phyloP scores from a whole-genome alignment of 1,140 invertebrate species.

The Drosophila lini region DNA sequence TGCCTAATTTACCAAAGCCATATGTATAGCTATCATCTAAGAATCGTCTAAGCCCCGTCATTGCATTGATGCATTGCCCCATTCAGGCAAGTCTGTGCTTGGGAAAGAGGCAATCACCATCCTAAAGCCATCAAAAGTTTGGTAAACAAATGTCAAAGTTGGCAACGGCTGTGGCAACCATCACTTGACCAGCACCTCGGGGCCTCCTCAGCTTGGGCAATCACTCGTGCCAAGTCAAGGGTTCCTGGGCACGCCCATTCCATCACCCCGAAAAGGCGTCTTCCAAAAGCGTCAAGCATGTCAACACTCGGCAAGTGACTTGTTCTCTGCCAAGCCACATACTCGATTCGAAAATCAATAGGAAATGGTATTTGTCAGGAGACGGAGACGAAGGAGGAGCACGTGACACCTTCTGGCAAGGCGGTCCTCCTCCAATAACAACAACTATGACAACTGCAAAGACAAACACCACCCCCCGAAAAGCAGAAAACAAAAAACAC shows the following conservation, averaged over 20 bases:
- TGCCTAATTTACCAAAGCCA: background rate
- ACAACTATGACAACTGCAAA: constrained; percentile 26
- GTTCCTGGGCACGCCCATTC: constrained; percentile 16
- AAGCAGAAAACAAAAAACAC: constrained; percentile 5
- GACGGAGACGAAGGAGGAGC: background rate
- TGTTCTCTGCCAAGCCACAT: constrained; percentile 3
- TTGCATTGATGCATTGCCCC: background rate
- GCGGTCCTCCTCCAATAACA: constrained; percentile 16
- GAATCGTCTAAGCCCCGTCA: background rate
- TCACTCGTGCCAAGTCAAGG: constrained; percentile 22
- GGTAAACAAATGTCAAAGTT: constrained; percentile 37
- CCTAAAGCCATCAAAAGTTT: constrained; percentile 2
- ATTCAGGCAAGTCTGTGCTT: background rate
- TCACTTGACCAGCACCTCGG: constrained; percentile 15
- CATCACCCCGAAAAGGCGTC: constrained; percentile 15
- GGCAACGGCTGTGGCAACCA: constrained; percentile 23
- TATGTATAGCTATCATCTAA: background rate
- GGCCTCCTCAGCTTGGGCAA: constrained; percentile 11
- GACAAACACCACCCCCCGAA: constrained; percentile 22
- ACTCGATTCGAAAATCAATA: constrained; percentile 59
- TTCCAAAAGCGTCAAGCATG: constrained; percentile 27
- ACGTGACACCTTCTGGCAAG: constrained; percentile 59
- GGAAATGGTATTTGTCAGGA: constrained; percentile 26
- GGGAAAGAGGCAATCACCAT: constrained; percentile 4
- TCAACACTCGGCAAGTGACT: constrained; percentile 48